Evolutionary conservation across 2,797 vertebrate genomes (phyloP).

Genomic region (Knipowitschia caucasica): DNA sequence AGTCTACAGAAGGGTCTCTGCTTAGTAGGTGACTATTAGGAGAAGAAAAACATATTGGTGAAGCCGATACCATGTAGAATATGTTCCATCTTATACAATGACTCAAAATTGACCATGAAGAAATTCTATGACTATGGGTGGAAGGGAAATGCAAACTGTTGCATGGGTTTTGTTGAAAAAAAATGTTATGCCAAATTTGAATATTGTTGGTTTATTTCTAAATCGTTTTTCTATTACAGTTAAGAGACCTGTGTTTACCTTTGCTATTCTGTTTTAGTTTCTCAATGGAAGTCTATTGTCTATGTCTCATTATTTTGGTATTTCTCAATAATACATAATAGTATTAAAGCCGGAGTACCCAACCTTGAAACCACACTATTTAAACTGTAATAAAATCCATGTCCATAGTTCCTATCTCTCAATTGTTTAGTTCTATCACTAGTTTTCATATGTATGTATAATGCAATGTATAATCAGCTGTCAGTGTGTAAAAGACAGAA

Average conservation of each 20-base stretch:
- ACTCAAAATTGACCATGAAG: constrained; percentile 32
- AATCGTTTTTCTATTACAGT: background rate
- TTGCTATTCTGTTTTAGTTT: background rate
- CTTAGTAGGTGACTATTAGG: constrained; percentile 17
- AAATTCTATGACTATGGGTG: constrained; percentile 4
- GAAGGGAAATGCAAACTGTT: background rate
- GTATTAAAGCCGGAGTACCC: too few species aligned
- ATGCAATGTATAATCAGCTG: too few species aligned
- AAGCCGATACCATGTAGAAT: constrained; percentile 34
- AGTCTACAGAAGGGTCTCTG: constrained; percentile 22
- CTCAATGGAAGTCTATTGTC: background rate
- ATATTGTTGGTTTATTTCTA: background rate
- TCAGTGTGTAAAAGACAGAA: too few species aligned
- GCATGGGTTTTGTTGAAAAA: background rate
- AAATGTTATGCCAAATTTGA: background rate
- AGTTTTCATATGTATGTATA: too few species aligned
- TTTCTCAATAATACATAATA: background rate
- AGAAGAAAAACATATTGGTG: constrained; percentile 45
- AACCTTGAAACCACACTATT: too few species aligned
- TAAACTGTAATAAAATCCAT: too few species aligned
- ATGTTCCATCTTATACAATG: constrained; percentile 24
- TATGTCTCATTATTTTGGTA: too few species aligned
- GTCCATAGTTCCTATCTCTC: too few species aligned
- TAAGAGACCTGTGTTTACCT: background rate
- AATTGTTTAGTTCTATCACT: too few species aligned